Evolutionary conservation across 2,797 vertebrate genomes (phyloP).

Genomic region (Characodon lateralis): DNA sequence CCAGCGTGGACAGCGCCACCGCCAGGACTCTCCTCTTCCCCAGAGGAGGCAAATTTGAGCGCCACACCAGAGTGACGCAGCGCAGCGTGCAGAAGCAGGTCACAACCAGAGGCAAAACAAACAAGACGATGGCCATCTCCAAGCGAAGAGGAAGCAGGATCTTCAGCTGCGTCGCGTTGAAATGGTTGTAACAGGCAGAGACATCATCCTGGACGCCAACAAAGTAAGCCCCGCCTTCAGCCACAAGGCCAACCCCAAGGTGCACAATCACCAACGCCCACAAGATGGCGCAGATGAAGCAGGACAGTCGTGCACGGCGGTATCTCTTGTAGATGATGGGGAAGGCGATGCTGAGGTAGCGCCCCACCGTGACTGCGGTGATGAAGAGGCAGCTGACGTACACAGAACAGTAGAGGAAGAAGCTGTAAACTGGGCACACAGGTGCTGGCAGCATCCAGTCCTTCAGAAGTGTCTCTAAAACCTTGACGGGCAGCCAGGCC

Average conservation of each 20-base stretch:
- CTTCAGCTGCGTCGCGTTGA: conserved; percentile 74
- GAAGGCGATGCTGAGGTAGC: conserved; percentile 88
- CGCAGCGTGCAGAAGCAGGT: conserved; percentile 84
- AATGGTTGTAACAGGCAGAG: conserved; percentile 79
- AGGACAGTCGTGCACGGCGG: conserved; percentile 83
- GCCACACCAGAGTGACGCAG: conserved; percentile 83
- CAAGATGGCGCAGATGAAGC: conserved; percentile 78
- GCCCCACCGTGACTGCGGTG: conserved; percentile 82
- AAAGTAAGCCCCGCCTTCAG: conserved; percentile 76
- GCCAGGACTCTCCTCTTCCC: conserved; percentile 83
- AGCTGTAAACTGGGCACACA: conserved; percentile 81
- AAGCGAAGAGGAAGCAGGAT: conserved; percentile 84
- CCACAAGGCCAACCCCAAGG: conserved; percentile 74
- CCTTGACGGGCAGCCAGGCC: conserved; percentile 83
- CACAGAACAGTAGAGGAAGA: conserved; percentile 83
- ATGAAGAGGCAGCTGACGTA: conserved; percentile 86
- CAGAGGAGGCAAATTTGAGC: conserved; percentile 76
- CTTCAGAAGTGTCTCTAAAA: conserved; percentile 74
- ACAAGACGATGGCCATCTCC: conserved; percentile 85
- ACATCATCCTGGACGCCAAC: conserved; percentile 66
- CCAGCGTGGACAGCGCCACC: conserved; percentile 83
- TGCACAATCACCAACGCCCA: conserved; percentile 85
- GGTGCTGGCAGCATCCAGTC: conserved; percentile 79
- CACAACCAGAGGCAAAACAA: conserved; percentile 80
- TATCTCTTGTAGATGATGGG: conserved; percentile 86